Conservation (phyloP, 1,140 invertebrate genomes). For the Diachasmimorpha longicaudata region DNA sequence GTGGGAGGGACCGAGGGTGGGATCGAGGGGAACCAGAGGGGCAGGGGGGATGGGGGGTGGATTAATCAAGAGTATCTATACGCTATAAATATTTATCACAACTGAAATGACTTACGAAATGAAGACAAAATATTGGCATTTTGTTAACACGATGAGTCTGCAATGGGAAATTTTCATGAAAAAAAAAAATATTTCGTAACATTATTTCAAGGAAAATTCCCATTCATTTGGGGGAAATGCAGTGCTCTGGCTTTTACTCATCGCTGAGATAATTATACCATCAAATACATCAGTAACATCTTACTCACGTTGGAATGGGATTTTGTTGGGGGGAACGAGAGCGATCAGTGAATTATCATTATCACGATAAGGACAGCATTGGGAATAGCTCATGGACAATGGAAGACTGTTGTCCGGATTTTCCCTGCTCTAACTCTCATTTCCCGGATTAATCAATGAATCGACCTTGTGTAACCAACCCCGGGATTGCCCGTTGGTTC, state of each 20-base stretch:
- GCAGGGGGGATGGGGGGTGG: too few relatives aligned
- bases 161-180: too few relatives aligned
- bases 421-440: slow-evolving; percentile 16
- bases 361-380: background rate
- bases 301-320: too few relatives aligned
- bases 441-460: slow-evolving; percentile 27
- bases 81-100: slow-evolving; percentile 3
- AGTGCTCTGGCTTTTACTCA: too few relatives aligned
- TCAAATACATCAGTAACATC: too few relatives aligned
- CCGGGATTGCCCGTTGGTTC: slow-evolving; percentile 19
- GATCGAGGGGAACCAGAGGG: too few relatives aligned
- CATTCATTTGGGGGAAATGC: too few relatives aligned
- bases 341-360: background rate
- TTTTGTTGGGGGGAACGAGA: too few relatives aligned
- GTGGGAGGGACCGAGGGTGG: too few relatives aligned
- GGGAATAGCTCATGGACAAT: slow-evolving; percentile 10
- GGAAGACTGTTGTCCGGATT: slow-evolving; percentile 4
- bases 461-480: slow-evolving; percentile 25
- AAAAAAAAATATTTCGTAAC: background rate
- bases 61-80: background rate
- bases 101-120: background rate
- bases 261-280: too few relatives aligned
- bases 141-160: too few relatives aligned
- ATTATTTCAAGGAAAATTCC: too few relatives aligned
- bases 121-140: background rate